These are phyloP conservation scores for Euplexia lucipara DNA, from an alignment of 2,888 invertebrate genomes.

Conservation along the genomic window DNA sequence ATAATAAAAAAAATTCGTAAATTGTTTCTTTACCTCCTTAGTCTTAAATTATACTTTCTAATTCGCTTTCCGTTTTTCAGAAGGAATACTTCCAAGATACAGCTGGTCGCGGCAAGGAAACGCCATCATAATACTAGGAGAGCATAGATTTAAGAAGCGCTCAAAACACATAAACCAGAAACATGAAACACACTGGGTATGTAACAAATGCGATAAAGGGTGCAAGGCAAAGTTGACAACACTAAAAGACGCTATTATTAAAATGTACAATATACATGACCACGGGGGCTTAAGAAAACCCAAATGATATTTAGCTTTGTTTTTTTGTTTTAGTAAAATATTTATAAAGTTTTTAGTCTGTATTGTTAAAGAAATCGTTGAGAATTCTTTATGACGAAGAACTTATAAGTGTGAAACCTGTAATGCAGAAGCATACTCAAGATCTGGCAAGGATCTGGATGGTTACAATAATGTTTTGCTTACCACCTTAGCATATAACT, in stretches of 20 bases:
- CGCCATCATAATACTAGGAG: constrained; percentile 85
- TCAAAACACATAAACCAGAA: constrained; percentile 82
- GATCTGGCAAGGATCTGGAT: too few species aligned
- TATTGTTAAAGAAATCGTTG: neutral
- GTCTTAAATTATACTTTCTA: constrained; percentile 8
- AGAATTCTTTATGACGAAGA: too few species aligned
- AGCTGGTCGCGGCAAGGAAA: constrained; percentile 87
- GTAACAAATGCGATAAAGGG: constrained; percentile 86
- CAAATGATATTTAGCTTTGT: constrained; percentile 62
- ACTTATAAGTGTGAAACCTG: too few species aligned
- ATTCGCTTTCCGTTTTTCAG: constrained; percentile 61
- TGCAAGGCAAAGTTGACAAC: constrained; percentile 87
- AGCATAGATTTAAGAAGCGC: constrained; percentile 85
- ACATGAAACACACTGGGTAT: constrained; percentile 86
- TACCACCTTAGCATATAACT: too few species aligned
- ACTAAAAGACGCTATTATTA: constrained; percentile 83
- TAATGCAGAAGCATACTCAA: too few species aligned
- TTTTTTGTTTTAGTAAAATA: constrained; percentile 2
- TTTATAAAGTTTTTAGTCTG: neutral
- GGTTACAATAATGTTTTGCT: too few species aligned
- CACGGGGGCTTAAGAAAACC: constrained; percentile 75
- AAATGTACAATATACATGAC: constrained; percentile 82
- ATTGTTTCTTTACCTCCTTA: neutral
- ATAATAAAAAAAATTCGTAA: too few species aligned
- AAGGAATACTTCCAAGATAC: constrained; percentile 76